Conservation (phyloP, 2,888 invertebrate genomes). For the Tenodera sinensis region DNA sequence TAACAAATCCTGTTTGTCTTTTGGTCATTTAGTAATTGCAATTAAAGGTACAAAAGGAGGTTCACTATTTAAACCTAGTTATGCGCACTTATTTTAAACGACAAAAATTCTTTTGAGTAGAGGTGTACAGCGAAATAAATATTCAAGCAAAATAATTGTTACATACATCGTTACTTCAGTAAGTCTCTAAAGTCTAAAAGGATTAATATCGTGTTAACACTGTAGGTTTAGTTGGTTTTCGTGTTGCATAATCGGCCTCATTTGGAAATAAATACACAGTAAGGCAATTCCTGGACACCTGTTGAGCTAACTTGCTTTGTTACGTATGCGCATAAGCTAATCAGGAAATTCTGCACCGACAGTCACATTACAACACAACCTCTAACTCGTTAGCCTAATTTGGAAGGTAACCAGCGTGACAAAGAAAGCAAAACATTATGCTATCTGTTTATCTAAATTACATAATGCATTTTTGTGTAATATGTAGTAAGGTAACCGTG, state of each 20-base stretch:
- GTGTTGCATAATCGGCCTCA: neutral
- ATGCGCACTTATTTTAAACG: no score
- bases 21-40: no score
- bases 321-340: neutral
- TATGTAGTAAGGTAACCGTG: neutral
- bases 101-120: no score
- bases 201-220: no score
- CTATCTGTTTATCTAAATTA: neutral
- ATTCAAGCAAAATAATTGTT: no score
- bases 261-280: neutral
- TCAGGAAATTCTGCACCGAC: neutral
- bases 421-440: neutral
- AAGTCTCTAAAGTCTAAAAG: no score
- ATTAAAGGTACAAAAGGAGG: no score
- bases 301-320: neutral
- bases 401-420: neutral
- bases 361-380: neutral
- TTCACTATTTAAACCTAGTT: no score
- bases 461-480: neutral
- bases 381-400: neutral
- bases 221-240: neutral
- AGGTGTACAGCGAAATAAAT: no score
- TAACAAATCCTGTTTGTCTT: no score
- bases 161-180: no score
- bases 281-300: neutral